Evolutionary conservation across 2,113 vertebrate species (phyloP), one percentile per base, ranked within the genome.

Genomic region (Rhinopomastus cyanomelas): DNA sequence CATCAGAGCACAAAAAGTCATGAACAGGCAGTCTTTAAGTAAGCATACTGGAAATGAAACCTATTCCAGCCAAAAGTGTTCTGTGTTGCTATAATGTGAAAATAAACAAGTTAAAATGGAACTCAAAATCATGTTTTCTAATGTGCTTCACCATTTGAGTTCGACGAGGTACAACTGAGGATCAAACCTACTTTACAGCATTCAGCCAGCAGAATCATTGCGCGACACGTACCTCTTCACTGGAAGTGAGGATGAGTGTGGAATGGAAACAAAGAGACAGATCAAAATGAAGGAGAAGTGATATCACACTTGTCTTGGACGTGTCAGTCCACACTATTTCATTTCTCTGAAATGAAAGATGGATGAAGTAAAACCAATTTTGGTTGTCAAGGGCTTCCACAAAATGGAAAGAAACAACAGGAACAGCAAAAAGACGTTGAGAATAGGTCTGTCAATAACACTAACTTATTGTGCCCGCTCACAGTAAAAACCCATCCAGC

Each of bases 381-480:
- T 87, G 73, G 64, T 94, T 97, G 93, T 97, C 96, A 96, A 95
- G 74, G 64, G 83, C 85, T 84, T 85, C 94, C 79, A 94, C 88
- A 93, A 94, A 96, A 93, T 93, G 85, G 92, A 95, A 71, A 89
- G 86, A 92, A 92, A 89, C 51, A 85, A 89, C 29, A 81, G 29
- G 49, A 91, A 89, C 77, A 94, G 79, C 88, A 89, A 93, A 96
- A 96, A 71, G 84, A 67, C 89, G 76, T 81, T 94, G 95, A 96
- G 92, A 96, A 94, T 79, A 96, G 62, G 76, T 76, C 90, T 92
- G 96, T 97, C 96, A 96, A 96, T 97, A 97, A 96, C 90, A 89
- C 65, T 92, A 89, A 94, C 85, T 90, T 91, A 89, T 90, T 96
- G 92, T 93, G 94, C 93, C 96, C 4, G n/a, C 60, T 94, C 49